Evolutionary conservation across 2,797 vertebrate genomes (phyloP), one percentile per base, ranked within the genome.

Genomic region (Picus viridis): DNA sequence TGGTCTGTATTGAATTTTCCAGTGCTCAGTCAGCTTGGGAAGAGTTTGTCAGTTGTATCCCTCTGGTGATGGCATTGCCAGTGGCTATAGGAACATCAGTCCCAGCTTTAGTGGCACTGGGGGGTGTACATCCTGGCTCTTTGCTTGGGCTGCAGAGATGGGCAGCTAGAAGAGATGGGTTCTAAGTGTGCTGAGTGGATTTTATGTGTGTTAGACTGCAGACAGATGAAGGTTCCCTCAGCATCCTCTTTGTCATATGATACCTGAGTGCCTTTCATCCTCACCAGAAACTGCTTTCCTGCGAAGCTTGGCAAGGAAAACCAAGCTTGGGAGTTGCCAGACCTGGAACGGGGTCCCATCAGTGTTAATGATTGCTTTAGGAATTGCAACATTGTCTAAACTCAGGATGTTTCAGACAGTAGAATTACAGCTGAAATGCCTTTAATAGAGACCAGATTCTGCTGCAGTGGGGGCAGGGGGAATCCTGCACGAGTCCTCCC

Each of bases 371-470:
- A 85, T 63, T 74, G 87, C 71, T 92, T 83, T 84, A 88, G 91
- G 70, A 86, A 68, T 93, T 95, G 89, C 89, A 65, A 79, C 65
- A 76, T 86, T 87, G 88, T 84, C 71, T 86, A 79, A 95, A 92
- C 83, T 57, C 59, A 73, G 70, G 62, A 24, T 94, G 36, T 86
- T 93, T 91, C 93, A 90, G 76, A 82, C 91, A 91, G 81, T 68
- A 73, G 95, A 93, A 93, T 92, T 95, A 30, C 49, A 81, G 86
- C 67, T 15, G 20, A 93, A 95, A 95, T 91, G 89, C 59, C 86
- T 92, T 91, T 97, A 98, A 98, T 98, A 89, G 94, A 97, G 96
- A 97, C 96, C 98, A 98, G 96, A 97, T 96, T 94, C 94, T 74
- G 67, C 67, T 83, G 82, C 62, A 63, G 74, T 80, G 77, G 85